A percentile compares a stretch with the other conserved stretches of the same genome.
Conservation (phyloP, 1,140 invertebrate genomes). For the Battus philenor region DNA sequence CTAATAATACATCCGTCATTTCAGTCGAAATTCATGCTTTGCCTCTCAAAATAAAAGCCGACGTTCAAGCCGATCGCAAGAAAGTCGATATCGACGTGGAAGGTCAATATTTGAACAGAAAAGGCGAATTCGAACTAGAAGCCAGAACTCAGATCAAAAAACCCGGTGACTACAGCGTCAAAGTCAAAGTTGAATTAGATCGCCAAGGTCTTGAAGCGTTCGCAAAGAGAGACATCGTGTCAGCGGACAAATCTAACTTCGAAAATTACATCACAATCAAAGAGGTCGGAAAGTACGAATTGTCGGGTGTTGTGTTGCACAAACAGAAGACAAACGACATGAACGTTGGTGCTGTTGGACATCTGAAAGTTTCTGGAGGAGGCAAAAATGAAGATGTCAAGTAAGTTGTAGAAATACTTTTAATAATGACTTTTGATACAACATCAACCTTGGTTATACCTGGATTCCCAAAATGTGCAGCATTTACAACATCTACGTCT, state of each 20-base stretch:
- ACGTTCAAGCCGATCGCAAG: slow-evolving; percentile 74
- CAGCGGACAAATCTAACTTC: slow-evolving; percentile 78
- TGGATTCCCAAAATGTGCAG: no score
- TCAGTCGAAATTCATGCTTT: slow-evolving; percentile 75
- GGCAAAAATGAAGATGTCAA: slow-evolving; percentile 75
- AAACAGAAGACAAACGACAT: slow-evolving; percentile 74
- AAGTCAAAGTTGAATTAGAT: slow-evolving; percentile 75
- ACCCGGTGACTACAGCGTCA: slow-evolving; percentile 77
- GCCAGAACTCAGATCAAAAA: slow-evolving; percentile 73
- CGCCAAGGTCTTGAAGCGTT: slow-evolving; percentile 77
- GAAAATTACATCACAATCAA: slow-evolving; percentile 78
- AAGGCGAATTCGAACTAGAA: slow-evolving; percentile 76
- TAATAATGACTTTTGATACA: no score
- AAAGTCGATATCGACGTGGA: slow-evolving; percentile 73
- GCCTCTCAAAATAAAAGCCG: slow-evolving; percentile 66
- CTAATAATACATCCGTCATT: slow-evolving; percentile 15
- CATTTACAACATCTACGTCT: no score
- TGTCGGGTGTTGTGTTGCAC: slow-evolving; percentile 77
- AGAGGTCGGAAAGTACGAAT: slow-evolving; percentile 79
- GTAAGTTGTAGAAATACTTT: no score
- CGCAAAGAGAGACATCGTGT: slow-evolving; percentile 74
- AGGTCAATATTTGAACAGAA: slow-evolving; percentile 75
- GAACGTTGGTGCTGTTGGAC: slow-evolving; percentile 72
- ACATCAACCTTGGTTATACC: no score
- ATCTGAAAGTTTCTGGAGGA: slow-evolving; percentile 47